phyloP scores from a whole-genome alignment of 2,113 vertebrate species.

The Bucco capensis region DNA sequence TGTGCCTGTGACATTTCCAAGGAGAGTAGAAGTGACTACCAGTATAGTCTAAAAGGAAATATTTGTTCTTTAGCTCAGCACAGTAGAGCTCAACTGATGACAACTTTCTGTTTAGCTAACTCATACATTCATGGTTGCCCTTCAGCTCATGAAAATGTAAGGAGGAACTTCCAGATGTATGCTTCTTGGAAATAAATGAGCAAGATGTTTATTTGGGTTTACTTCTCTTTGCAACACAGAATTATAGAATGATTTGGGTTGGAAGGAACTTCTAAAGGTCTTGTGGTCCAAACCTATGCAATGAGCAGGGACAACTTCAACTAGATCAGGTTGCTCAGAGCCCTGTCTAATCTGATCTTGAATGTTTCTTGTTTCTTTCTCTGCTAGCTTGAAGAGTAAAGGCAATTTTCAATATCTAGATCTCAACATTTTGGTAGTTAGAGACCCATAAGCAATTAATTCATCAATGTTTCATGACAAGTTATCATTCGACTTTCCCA shows the following conservation, averaged over 20 bases:
- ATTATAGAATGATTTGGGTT: not conserved
- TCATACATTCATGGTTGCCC: not conserved
- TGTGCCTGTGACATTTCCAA: not conserved
- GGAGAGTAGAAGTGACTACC: not conserved
- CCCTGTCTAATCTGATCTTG: accelerated
- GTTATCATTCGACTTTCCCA: not conserved
- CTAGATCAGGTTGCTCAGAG: not conserved
- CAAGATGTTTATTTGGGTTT: not conserved
- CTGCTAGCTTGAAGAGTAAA: not conserved
- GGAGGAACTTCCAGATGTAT: not conserved
- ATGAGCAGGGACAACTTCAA: not conserved
- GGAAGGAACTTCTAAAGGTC: not conserved
- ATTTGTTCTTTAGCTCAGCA: not conserved
- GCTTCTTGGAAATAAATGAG: not conserved
- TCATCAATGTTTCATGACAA: not conserved
- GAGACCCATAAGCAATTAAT: not conserved
- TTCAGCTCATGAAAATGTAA: not conserved
- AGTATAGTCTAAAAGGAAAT: not conserved
- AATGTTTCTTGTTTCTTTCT: not conserved
- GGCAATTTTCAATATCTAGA: not conserved
- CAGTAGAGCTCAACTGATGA: not conserved
- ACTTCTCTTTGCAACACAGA: not conserved
- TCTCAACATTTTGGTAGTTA: not conserved
- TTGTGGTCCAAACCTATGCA: not conserved
- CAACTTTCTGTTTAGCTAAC: not conserved